phyloP scores from a whole-genome alignment of 2,113 vertebrate species.

The Lates calcarifer region DNA sequence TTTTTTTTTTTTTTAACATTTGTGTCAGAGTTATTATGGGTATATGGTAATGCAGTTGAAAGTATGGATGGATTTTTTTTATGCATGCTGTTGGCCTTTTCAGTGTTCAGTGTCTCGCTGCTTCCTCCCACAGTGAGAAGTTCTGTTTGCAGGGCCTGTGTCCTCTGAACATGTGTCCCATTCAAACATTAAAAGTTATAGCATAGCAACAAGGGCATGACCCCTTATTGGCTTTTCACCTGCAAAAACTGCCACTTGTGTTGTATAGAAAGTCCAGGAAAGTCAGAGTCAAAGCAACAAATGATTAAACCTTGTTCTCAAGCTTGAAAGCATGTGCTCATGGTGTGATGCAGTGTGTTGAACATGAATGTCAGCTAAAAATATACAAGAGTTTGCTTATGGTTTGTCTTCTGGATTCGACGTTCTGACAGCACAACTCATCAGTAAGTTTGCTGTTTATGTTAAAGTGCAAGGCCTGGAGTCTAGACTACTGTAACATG shows the following conservation, averaged over 20 bases:
- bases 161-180: background rate
- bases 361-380: slow-evolving; percentile 3
- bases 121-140: background rate
- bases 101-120: background rate
- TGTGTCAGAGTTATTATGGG: no score
- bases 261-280: background rate
- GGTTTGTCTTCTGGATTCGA: slow-evolving; percentile 5
- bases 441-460: slow-evolving; percentile 32
- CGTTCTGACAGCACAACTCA: slow-evolving; percentile 14
- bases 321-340: background rate
- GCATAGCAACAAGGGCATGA: background rate
- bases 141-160: background rate
- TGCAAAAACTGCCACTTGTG: background rate
- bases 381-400: background rate
- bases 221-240: background rate
- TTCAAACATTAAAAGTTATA: background rate
- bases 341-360: background rate
- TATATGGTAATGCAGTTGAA: no score
- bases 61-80: no score
- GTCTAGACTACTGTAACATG: slow-evolving; percentile 33
- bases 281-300: background rate
- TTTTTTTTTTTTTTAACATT: no score
- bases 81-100: background rate
- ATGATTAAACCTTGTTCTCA: background rate
- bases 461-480: slow-evolving; percentile 11